Percentiles rank a stretch among this genome's conserved stretches.
phyloP scores from a whole-genome alignment of 92 coral and sea anemone genomes.

The Epizoanthus ramosus region DNA sequence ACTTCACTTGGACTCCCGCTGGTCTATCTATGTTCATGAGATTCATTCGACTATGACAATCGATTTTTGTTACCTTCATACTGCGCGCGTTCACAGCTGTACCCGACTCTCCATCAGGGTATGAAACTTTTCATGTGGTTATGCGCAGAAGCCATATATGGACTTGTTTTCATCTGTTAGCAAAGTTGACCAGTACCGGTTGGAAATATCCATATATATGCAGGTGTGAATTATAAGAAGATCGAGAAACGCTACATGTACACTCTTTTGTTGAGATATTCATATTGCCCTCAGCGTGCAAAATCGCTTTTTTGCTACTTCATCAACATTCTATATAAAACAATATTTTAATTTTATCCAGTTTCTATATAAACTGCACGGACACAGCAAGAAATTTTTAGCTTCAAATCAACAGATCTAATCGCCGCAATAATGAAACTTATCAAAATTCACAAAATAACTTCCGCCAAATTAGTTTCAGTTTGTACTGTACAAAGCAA shows the following conservation, averaged over 20 bases:
- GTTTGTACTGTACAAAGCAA: constrained; percentile 5
- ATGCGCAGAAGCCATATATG: constrained; percentile 16
- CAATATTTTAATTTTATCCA: neutral
- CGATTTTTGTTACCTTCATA: neutral
- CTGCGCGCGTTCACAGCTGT: neutral
- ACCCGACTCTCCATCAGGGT: neutral
- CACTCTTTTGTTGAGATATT: neutral
- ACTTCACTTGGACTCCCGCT: neutral
- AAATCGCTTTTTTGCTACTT: neutral
- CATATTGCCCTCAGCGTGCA: no score
- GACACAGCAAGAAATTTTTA: neutral
- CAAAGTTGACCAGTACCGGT: neutral
- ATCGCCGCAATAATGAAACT: constrained; percentile 1
- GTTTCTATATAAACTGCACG: neutral
- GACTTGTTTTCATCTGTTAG: neutral
- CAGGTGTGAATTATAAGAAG: neutral
- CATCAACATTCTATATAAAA: neutral
- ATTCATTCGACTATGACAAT: neutral
- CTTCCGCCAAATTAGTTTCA: neutral
- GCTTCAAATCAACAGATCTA: neutral
- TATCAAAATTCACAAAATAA: constrained; percentile 14
- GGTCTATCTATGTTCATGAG: neutral
- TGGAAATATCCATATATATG: neutral
- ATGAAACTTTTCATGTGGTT: neutral
- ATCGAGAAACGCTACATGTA: neutral